A percentile compares a stretch with the other conserved stretches of the same genome.
Evolutionary conservation across 2,797 vertebrate genomes (phyloP).

Genomic region (Myotis pilosus): DNA sequence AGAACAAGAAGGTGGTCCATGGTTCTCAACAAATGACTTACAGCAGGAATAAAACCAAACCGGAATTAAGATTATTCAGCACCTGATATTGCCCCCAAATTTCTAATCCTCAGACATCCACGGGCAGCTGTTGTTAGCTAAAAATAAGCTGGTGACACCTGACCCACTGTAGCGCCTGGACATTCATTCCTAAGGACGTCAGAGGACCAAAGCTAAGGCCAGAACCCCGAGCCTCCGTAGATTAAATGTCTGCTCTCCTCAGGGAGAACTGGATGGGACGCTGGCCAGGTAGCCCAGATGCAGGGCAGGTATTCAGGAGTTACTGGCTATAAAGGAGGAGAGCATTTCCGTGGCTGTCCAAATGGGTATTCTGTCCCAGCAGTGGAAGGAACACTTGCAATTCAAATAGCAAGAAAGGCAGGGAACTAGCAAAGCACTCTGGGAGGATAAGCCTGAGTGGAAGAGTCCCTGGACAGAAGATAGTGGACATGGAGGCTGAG

Average conservation of each 20-base stretch:
- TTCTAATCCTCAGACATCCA: conserved; percentile 61
- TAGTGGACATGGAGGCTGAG: neutral
- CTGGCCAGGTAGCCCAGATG: neutral
- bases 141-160: conserved; percentile 82
- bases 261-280: neutral
- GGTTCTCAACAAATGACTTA: conserved; percentile 42
- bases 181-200: neutral
- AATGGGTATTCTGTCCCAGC: neutral
- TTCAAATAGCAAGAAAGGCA: neutral
- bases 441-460: neutral
- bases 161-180: conserved; percentile 52
- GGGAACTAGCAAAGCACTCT: neutral
- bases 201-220: conserved; percentile 3
- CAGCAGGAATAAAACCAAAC: conserved; percentile 52
- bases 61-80: conserved; percentile 63
- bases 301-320: neutral
- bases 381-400: neutral
- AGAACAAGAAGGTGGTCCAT: neutral
- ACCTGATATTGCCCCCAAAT: conserved; percentile 41
- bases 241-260: conserved; percentile 37
- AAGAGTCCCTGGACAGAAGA: neutral
- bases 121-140: conserved; percentile 69
- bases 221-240: neutral
- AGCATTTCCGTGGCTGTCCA: neutral
- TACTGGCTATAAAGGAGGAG: neutral